Evolutionary conservation across 2,888 invertebrate species (phyloP), one percentile per base, ranked within the genome.

Genomic region (Chrysodeixis includens): DNA sequence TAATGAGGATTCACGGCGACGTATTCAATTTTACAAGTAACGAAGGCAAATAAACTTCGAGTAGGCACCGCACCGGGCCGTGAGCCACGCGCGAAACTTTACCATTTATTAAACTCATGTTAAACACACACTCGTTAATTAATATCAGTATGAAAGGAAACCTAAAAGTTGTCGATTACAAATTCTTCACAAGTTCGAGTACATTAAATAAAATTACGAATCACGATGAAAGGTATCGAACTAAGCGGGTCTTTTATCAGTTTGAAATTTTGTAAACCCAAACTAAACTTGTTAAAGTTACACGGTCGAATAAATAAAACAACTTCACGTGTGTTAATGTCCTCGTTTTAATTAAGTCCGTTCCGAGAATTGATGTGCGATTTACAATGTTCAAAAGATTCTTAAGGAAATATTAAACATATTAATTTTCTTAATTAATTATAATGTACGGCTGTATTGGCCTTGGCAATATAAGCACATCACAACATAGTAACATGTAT

Each of bases 21-120:
- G 90, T 94, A 92, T 93, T 91, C 92, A 92, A 93, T 93, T 92
- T 93, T 92, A 92, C 91, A 92, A 90, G 90, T 90, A 90, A 91
- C 88, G 91, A 91, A 90, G 87, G 89, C 89, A 91, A 92, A 92
- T 91, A 92, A 93, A 93, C 88, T 92, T 93, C 83, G 88, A 79
- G 78, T 81, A 84, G 83, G 82, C 80, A 76, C 83, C 79, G 62
- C 81, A 75, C 65, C 67, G 62, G 58, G 30, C 61, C 79, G 57
- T 40, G 55, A 64, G 26, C 53, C 62, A 20, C 74, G 69, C 73
- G 80, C 82, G 53, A 80, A 91, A 91, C 90, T 91, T 91, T 86
- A 84, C 84, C 86, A 92, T 91, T 90, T 88, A 92, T 89, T 89
- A 89, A 89, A 90, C 88, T 90, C 89, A 75, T 77, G 85, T 86